Evolutionary conservation across 1,140 invertebrate genomes (phyloP).

Genomic region (Cydia splendana): DNA sequence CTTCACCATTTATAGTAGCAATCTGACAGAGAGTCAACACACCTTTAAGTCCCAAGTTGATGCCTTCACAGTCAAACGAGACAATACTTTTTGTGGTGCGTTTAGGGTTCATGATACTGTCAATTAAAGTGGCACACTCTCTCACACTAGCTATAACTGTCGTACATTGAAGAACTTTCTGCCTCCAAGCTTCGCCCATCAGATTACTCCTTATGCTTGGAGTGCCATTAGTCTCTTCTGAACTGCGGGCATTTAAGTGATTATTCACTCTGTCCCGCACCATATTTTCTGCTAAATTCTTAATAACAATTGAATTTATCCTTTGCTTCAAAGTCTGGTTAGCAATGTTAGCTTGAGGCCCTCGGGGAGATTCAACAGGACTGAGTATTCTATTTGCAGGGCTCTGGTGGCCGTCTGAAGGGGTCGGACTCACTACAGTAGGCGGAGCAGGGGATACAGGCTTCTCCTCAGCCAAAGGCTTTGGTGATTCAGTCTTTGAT

Average conservation of each 20-base stretch:
- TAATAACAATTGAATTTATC: conserved; percentile 92
- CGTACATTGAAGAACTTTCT: conserved; percentile 89
- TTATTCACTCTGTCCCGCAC: conserved; percentile 87
- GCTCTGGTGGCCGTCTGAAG: conserved; percentile 71
- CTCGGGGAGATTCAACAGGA: conserved; percentile 71
- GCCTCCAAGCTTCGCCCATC: conserved; percentile 88
- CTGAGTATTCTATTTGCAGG: conserved; percentile 74
- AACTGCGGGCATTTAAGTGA: conserved; percentile 68
- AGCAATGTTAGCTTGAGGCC: conserved; percentile 75
- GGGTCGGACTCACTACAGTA: conserved; percentile 67
- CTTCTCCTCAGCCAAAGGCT: conserved; percentile 67
- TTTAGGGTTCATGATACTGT: conserved; percentile 86
- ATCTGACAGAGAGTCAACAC: conserved; percentile 93
- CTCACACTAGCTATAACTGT: conserved; percentile 88
- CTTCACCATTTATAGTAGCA: conserved; percentile 87
- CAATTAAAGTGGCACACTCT: conserved; percentile 88
- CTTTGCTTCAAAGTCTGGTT: conserved; percentile 91
- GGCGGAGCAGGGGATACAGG: conserved; percentile 63
- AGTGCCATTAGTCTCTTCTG: conserved; percentile 65
- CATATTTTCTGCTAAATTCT: conserved; percentile 94
- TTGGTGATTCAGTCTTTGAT: conserved; percentile 74
- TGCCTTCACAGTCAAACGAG: conserved; percentile 94
- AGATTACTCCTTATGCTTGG: conserved; percentile 74
- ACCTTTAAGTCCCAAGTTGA: conserved; percentile 92
- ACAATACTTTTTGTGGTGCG: conserved; percentile 81